Base-by-base conservation (phyloP, 2,113 vertebrate genomes). In the Anhinga anhinga region DNA sequence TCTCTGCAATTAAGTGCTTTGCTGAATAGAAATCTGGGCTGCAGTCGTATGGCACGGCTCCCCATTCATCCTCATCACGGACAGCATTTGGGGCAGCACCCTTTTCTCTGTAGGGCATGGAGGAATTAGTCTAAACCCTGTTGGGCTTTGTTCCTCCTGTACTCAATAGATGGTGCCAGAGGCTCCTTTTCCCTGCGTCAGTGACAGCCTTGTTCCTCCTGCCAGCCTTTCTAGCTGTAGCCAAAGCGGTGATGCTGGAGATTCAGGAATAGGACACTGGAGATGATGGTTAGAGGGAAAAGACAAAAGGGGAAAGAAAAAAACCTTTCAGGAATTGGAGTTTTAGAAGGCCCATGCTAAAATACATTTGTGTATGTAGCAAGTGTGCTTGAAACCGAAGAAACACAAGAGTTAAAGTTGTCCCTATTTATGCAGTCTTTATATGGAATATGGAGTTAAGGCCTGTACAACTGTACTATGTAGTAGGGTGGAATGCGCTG, bases 141-240 rank as follows among this genome's bases (percentile, higher is more conserved):
- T 3, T 26, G 21, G 72, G 71, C 49, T 94, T 86, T 85, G 88
- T 97, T 95, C 97, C 96, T 94, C 65, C 77, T 89, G 49, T 76
- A 91, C 93, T 96, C 96, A 95, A 94, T 95, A 95, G 95, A 89
- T 97, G 96, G 96, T 96, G 96, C 96, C 96, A 97, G 95, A 97
- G 96, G 86, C 88, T 95, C 88, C 94, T 95, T 96, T 97, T 97
- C 83, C 71, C 63, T 61, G 27, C 7, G 1, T 21, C 63, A 69
- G 71, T 3, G 4, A 72, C n/a, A 50, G n/a, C 27, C 6, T 44
- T 19, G 13, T 65, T 84, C 45, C 87, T 96, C 49, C 87, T 80
- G 92, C 88, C 79, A 83, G 25, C 91, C 18, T 34, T 69, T 22
- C 62, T 20, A 27, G 61, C 15, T 2, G 15, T 6, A 44, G 10